Conservation (phyloP, 2,888 invertebrate species). For the Pilophorus perplexus region DNA sequence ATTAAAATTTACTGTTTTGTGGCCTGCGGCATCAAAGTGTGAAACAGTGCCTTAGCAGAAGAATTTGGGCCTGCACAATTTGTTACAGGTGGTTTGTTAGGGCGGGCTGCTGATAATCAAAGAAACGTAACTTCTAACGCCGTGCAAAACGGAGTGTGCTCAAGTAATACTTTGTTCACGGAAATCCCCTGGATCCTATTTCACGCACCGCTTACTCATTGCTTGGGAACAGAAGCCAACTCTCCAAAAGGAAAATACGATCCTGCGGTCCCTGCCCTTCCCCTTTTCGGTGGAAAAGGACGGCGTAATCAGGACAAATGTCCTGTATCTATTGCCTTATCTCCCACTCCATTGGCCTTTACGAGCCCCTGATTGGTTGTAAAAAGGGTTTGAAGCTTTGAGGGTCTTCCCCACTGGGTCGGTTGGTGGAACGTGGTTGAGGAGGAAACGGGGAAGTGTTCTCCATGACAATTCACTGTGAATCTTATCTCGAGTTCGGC, state of each 20-base stretch:
- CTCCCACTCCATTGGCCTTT: conserved; percentile 38
- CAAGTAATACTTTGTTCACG: too few relatives aligned
- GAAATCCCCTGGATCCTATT: conserved; percentile 18
- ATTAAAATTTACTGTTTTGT: too few relatives aligned
- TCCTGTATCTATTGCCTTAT: conserved; percentile 42
- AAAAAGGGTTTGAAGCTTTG: conserved; percentile 33
- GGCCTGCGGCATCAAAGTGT: too few relatives aligned
- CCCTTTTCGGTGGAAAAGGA: conserved; percentile 18
- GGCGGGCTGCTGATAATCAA: too few relatives aligned
- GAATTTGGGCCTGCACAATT: too few relatives aligned
- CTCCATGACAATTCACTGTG: conserved; percentile 9
- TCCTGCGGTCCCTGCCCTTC: conserved; percentile 8
- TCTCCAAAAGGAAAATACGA: conserved; percentile 29
- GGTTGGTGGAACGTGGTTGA: not conserved
- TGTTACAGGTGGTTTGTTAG: too few relatives aligned
- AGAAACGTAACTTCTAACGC: too few relatives aligned
- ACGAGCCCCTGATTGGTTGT: conserved; percentile 42
- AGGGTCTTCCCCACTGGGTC: conserved; percentile 14
- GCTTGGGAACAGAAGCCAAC: conserved; percentile 24
- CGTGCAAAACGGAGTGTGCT: too few relatives aligned
- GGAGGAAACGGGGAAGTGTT: not conserved
- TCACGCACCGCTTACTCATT: conserved; percentile 8
- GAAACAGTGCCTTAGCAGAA: too few relatives aligned
- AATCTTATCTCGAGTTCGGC: conserved; percentile 7
- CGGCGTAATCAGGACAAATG: conserved; percentile 40